Evolutionary conservation across 2,888 invertebrate genomes (phyloP), one percentile per base, ranked within the genome.

Genomic region (Xestia xanthographa): DNA sequence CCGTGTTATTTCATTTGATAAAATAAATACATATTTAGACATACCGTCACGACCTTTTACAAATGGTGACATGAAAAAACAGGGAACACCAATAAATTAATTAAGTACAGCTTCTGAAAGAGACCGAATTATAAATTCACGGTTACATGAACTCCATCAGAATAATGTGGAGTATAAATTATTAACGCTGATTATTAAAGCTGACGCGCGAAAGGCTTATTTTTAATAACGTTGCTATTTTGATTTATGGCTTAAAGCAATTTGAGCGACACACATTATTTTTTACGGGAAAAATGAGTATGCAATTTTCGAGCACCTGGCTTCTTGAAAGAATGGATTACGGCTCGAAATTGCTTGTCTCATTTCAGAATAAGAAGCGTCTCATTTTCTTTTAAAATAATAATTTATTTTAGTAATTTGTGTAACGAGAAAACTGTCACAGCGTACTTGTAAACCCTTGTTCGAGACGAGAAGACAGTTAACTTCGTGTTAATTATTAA

Each of bases 211-310:
- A 86, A 78, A 38, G 74, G 86, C 75, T 77, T 75, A 85, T 85
- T 86, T 88, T 89, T 86, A 89, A 90, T 90, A 87, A 86, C 87
- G 80, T 66, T 78, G 75, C 83, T 80, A 83, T 84, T 86, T 84
- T 87, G 90, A 89, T 90, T 89, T 85, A 90, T 86, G 79, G 62
- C 79, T 79, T 69, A 69, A 75, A 83, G 81, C 56, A 83, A 85
- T 86, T 77, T 78, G 71, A 82, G 58, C 38, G 80, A 66, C 63
- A 70, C 38, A 72, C 41, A 72, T 72, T 83, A 80, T 75, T 85
- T 80, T 58, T 75, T 58, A 58, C 53, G 29, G 43, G 48, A 75
- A 75, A 82, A 78, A 87, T 86, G 79, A 87, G 82, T 63, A 71
- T 76, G 86, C 86, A 78, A 73, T 80, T 80, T 87, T 78, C 8